phyloP scores from a whole-genome alignment of 2,888 invertebrate species.

The Seira sanloemensis region DNA sequence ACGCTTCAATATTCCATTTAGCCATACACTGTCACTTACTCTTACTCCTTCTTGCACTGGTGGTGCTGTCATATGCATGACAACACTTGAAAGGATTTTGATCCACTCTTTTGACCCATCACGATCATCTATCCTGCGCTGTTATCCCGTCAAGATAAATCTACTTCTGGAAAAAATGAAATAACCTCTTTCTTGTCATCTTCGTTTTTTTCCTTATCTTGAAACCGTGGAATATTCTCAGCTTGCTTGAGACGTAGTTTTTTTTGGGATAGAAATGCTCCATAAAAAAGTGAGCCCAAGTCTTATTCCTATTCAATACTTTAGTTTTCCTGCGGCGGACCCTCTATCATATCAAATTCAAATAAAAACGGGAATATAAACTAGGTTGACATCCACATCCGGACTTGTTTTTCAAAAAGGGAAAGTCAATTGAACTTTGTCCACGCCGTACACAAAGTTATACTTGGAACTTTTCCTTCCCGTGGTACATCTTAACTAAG shows the following conservation, averaged over 20 bases:
- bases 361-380: constrained; percentile 18
- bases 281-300: background rate
- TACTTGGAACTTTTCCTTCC: background rate
- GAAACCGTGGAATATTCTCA: background rate
- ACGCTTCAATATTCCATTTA: too few relatives aligned
- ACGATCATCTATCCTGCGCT: constrained; percentile 55
- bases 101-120: constrained; percentile 62
- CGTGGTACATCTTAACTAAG: background rate
- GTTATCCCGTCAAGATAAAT: constrained; percentile 57
- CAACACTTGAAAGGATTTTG: constrained; percentile 60
- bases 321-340: constrained; percentile 32
- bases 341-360: constrained; percentile 46
- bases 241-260: background rate
- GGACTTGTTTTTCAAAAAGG: constrained; percentile 18
- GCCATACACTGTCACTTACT: constrained; percentile 13
- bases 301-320: constrained; percentile 25
- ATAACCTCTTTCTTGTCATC: constrained; percentile 31
- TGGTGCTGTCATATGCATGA: constrained; percentile 60
- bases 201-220: background rate
- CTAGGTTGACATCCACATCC: constrained; percentile 40
- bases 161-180: constrained; percentile 46
- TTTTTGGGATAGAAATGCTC: background rate
- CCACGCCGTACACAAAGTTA: background rate
- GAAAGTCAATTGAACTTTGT: constrained; percentile 25
- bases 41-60: constrained; percentile 23